Base-by-base conservation (phyloP, 1,140 invertebrate species). In the Cydia amplana region DNA sequence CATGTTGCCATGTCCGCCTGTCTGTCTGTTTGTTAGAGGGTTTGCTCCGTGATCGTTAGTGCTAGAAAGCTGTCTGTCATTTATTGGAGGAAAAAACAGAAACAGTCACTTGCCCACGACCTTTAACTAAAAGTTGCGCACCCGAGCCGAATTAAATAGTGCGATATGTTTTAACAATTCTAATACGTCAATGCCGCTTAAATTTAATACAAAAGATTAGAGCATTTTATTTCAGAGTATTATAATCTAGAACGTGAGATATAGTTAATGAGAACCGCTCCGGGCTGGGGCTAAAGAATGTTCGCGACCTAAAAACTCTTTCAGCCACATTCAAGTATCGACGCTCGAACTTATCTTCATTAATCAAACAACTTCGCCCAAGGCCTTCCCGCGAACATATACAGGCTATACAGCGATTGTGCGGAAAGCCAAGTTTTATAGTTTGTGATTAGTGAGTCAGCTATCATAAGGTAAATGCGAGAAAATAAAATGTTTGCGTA, bases 221-320 rank as follows among this genome's bases (percentile, higher is more conserved):
- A 12, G 43, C 14, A 46, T 46, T 43, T 46, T 49, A 49, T 49
- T 16, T 49, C 12, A 14, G 46, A 18, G 23, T 64, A 25, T 32
- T 79, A 86, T 80, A 80, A 75, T 79, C 72, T 76, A 75, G 75
- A 80, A 84, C 79, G 82, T 84, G 85, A 84, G 82, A 78, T 85
- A 82, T 82, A 83, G 78, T 83, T 87, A 87, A 88, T 86, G 80
- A 86, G 83, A 85, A 83, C 78, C 63, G 63, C 76, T 83, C 83
- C 75, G 77, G 79, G 74, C 75, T 83, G 79, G 76, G 77, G 72
- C 74, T 86, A 78, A 86, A 88, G 81, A 85, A 85, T 83, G 78
- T 82, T 88, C 83, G 82, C 83, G 84, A 87, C 85, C 84, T 87
- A 86, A 81, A 87, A 91, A 88, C 82, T 87, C 83, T 82, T 83